Conservation (phyloP, 2,113 vertebrate species). For the Nothoprocta perdicaria region DNA sequence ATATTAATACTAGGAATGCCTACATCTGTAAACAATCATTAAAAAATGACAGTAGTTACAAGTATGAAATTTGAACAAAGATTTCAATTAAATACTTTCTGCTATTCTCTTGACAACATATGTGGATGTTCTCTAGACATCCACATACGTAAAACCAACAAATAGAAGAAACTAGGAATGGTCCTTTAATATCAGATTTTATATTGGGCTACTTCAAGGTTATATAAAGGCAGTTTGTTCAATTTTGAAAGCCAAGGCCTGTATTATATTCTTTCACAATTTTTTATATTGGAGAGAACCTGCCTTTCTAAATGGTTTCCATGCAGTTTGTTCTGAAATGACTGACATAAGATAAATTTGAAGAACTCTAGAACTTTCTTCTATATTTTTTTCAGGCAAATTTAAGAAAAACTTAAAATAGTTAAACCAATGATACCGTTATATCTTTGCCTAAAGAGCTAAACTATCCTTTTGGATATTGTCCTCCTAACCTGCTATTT, state of each 20-base stretch:
- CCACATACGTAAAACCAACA: background rate
- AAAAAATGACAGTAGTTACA: background rate
- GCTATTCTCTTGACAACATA: background rate
- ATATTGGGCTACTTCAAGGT: background rate
- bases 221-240: background rate
- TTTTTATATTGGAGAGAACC: background rate
- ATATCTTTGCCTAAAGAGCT: slow-evolving; percentile 32
- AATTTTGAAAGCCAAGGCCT: background rate
- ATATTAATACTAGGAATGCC: background rate
- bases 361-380: background rate
- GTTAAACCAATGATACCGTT: slow-evolving; percentile 23
- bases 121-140: background rate
- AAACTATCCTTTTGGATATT: slow-evolving; percentile 42
- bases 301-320: background rate
- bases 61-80: background rate
- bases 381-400: background rate
- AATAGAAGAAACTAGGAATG: background rate
- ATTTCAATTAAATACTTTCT: background rate
- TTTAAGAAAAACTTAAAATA: slow-evolving; percentile 23
- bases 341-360: background rate
- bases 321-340: background rate
- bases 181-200: background rate
- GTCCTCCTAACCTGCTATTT: slow-evolving; percentile 59
- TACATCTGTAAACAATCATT: background rate
- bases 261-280: background rate